Percentiles rank a stretch among this genome's conserved stretches.
Conservation (phyloP, 2,113 vertebrate species). For the Lathamus discolor region DNA sequence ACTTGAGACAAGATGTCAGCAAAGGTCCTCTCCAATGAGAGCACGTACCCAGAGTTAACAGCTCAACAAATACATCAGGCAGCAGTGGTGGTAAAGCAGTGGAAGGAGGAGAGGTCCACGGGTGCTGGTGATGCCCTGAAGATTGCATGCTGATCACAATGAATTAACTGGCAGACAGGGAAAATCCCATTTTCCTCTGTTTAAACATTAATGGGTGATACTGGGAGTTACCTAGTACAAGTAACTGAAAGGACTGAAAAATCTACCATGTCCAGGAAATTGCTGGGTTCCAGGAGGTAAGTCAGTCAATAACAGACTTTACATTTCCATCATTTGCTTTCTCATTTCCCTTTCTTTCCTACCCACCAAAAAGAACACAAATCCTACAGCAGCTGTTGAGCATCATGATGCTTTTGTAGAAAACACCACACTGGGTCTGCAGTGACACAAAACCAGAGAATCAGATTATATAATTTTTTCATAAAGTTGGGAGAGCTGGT, state of each 20-base stretch:
- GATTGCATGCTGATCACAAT: not conserved
- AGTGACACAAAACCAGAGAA: not conserved
- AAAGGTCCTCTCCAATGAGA: not conserved
- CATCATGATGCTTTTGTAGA: not conserved
- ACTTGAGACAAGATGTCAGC: not conserved
- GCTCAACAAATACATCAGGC: not conserved
- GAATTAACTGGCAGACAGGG: not conserved
- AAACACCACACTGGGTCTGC: not conserved
- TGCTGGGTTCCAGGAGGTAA: not conserved
- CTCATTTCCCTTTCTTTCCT: not conserved
- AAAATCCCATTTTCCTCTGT: not conserved
- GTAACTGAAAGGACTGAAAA: not conserved
- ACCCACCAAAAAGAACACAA: not conserved
- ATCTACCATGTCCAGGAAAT: not conserved
- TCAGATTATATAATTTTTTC: not conserved
- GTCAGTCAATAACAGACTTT: not conserved
- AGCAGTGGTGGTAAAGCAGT: not conserved
- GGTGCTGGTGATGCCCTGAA: not conserved
- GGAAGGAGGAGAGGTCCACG: not conserved
- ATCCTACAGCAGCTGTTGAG: not conserved
- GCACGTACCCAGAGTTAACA: accelerated
- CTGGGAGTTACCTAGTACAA: not conserved
- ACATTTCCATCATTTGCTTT: not conserved
- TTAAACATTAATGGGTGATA: not conserved
- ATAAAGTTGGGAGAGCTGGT: slow-evolving; percentile 18